Percentiles rank a stretch among this genome's conserved stretches.
These are phyloP conservation scores for Lithobates sylvaticus DNA, from an alignment of 2,797 vertebrate species.

Conservation along the genomic window DNA sequence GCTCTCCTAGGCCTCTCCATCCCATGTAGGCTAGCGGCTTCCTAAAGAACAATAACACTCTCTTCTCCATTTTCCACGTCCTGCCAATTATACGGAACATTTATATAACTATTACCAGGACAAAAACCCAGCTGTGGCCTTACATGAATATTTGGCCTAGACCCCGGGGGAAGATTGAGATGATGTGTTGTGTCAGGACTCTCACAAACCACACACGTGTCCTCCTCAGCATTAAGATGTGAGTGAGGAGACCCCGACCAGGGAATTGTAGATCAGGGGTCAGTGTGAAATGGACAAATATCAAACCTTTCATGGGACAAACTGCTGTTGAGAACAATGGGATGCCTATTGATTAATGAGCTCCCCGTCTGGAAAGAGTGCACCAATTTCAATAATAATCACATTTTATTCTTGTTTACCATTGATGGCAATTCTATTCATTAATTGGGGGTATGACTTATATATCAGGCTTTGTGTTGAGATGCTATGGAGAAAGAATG, in stretches of 20 bases:
- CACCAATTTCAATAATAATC: neutral
- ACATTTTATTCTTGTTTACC: neutral
- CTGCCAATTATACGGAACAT: neutral
- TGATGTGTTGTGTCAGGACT: neutral
- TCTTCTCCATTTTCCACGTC: constrained; percentile 6
- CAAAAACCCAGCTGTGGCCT: constrained; percentile 36
- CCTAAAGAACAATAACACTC: constrained; percentile 6
- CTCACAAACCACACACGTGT: constrained; percentile 10
- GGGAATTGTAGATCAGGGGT: constrained; percentile 5
- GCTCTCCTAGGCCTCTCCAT: neutral
- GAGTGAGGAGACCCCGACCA: neutral
- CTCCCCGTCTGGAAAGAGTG: neutral
- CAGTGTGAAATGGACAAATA: constrained; percentile 1
- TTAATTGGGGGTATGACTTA: neutral
- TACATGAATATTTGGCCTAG: neutral
- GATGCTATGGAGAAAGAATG: neutral
- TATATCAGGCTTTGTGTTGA: neutral
- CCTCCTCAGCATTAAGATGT: neutral
- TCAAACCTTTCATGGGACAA: neutral
- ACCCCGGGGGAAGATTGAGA: constrained; percentile 6
- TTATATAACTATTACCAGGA: constrained; percentile 22
- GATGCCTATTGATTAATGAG: constrained; percentile 9
- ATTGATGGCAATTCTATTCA: neutral
- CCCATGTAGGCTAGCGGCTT: constrained; percentile 5
- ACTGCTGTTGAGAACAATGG: constrained; percentile 14